A percentile compares a stretch with the other conserved stretches of the same genome.
phyloP scores from a whole-genome alignment of 2,113 vertebrate genomes.

The Fulmarus glacialis region DNA sequence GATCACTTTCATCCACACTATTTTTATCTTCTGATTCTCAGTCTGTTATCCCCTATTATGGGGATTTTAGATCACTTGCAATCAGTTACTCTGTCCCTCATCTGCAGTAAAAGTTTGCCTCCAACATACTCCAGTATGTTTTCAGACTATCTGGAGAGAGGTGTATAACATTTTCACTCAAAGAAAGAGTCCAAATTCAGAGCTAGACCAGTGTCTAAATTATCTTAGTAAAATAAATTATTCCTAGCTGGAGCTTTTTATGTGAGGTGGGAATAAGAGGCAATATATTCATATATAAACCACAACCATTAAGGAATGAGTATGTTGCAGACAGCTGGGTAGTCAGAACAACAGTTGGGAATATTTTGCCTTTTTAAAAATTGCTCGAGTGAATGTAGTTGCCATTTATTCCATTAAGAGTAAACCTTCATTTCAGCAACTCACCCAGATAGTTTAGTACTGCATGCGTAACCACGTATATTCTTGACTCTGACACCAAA shows the following conservation, averaged over 20 bases:
- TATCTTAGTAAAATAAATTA: neutral
- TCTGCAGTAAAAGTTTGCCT: neutral
- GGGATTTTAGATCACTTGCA: neutral
- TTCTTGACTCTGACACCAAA: neutral
- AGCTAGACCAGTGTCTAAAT: neutral
- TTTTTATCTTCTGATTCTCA: neutral
- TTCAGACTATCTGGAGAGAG: neutral
- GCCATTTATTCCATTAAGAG: neutral
- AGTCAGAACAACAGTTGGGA: neutral
- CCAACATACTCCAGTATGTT: neutral
- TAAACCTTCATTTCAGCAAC: neutral
- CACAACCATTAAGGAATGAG: neutral
- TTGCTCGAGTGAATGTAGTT: neutral
- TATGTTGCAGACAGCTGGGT: neutral
- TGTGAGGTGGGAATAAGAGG: neutral
- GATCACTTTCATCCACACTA: neutral
- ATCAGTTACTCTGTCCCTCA: neutral
- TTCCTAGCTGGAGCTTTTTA: neutral
- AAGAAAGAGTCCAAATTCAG: neutral
- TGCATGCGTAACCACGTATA: neutral
- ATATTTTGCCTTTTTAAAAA: neutral
- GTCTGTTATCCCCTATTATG: neutral
- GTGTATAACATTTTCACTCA: neutral
- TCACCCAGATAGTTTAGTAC: neutral
- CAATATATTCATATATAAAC: neutral